Evolutionary conservation across 2,888 invertebrate genomes (phyloP).

Genomic region (Synanthedon vespiformis): DNA sequence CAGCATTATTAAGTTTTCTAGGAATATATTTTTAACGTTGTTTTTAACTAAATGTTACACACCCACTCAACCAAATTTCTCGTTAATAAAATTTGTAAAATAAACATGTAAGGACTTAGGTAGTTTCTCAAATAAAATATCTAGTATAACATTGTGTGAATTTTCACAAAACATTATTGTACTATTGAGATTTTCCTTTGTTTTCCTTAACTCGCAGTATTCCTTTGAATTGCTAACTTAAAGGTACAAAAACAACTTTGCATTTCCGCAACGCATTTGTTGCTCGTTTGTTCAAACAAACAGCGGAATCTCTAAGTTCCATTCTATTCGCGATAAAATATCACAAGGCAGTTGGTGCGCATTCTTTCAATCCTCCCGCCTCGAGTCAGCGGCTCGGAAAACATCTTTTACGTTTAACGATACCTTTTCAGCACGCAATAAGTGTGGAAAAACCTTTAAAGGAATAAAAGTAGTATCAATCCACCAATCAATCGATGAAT

Average conservation of each 20-base stretch:
- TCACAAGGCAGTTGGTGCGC: conserved; percentile 42
- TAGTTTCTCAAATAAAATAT: too few relatives aligned
- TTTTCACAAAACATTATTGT: too few relatives aligned
- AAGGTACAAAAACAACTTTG: conserved; percentile 50
- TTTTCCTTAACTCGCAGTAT: conserved; percentile 31
- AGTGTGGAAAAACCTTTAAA: neutral
- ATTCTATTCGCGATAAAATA: conserved; percentile 54
- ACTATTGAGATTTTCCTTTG: conserved; percentile 24
- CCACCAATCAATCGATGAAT: too few relatives aligned
- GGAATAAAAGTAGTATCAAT: neutral
- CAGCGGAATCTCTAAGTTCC: conserved; percentile 46
- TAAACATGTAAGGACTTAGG: too few relatives aligned
- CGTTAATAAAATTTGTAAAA: too few relatives aligned
- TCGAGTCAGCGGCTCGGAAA: conserved; percentile 47
- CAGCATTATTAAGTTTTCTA: too few relatives aligned
- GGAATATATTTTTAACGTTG: too few relatives aligned
- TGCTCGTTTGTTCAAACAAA: conserved; percentile 51
- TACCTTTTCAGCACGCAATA: conserved; percentile 7
- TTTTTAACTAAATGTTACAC: too few relatives aligned
- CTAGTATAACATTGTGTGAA: too few relatives aligned
- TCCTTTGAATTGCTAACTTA: conserved; percentile 48
- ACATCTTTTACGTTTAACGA: conserved; percentile 41
- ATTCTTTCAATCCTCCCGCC: conserved; percentile 43
- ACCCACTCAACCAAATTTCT: too few relatives aligned
- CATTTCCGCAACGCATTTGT: conserved; percentile 35